Evolutionary conservation across 2,113 vertebrate species (phyloP).

Genomic region (Eudorcas thomsonii): DNA sequence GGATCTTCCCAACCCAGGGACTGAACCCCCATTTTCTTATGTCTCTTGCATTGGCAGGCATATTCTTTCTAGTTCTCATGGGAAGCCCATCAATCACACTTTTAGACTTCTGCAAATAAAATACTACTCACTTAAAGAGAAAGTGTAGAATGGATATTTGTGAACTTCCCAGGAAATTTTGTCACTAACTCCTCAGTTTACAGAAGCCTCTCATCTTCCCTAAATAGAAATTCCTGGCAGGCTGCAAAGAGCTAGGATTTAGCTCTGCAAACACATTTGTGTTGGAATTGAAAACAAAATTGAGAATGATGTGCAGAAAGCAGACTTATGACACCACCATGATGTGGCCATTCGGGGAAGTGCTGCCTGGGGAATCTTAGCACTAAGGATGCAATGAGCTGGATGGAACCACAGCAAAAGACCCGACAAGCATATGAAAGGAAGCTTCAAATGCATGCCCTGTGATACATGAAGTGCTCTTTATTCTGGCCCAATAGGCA

Average conservation of each 20-base stretch:
- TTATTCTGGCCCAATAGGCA: neutral
- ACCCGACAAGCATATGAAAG: neutral
- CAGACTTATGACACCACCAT: slow-evolving; percentile 68
- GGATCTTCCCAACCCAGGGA: neutral
- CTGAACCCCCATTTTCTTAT: neutral
- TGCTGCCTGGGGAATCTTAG: slow-evolving; percentile 68
- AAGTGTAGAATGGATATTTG: neutral
- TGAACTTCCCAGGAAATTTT: slow-evolving; percentile 60
- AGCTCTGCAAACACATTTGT: slow-evolving; percentile 73
- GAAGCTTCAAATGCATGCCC: neutral
- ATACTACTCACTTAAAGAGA: neutral
- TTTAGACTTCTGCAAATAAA: neutral
- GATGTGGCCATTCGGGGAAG: slow-evolving; percentile 71
- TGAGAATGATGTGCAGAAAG: slow-evolving; percentile 70
- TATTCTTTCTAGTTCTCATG: neutral
- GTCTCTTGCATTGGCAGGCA: neutral
- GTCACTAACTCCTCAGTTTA: slow-evolving; percentile 69
- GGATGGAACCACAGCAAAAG: neutral
- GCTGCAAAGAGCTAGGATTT: slow-evolving; percentile 59
- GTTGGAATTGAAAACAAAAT: slow-evolving; percentile 76
- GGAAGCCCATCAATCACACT: neutral
- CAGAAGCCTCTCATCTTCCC: slow-evolving; percentile 72
- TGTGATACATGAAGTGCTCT: neutral
- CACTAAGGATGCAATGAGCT: slow-evolving; percentile 32
- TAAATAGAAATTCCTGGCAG: slow-evolving; percentile 72